Conservation (phyloP, 2,888 invertebrate genomes). For the Eulithis prunata region DNA sequence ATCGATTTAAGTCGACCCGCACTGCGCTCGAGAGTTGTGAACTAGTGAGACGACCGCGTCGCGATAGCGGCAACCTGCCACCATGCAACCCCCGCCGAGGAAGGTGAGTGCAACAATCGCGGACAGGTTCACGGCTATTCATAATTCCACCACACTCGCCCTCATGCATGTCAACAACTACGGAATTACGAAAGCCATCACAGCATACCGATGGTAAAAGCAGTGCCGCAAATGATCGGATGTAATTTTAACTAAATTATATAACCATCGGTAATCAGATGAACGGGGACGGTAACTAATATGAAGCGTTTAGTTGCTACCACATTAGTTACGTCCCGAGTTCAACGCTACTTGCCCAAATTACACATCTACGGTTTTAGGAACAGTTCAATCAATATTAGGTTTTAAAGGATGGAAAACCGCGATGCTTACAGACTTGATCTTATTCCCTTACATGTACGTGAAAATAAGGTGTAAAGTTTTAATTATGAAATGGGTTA, state of each 20-base stretch:
- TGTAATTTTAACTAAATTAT: constrained; percentile 33
- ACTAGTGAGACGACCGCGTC: constrained; percentile 47
- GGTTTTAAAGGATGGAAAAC: constrained; percentile 26
- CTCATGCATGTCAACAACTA: constrained; percentile 12
- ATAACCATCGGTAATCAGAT: constrained; percentile 27
- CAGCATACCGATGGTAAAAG: constrained; percentile 5
- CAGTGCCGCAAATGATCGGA: constrained; percentile 9
- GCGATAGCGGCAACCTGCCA: constrained; percentile 46
- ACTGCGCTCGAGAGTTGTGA: constrained; percentile 35
- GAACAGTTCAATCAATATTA: constrained; percentile 41
- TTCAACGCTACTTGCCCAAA: constrained; percentile 14
- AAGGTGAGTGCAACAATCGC: constrained; percentile 85
- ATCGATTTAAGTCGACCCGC: constrained; percentile 54
- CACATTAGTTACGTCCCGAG: constrained; percentile 2
- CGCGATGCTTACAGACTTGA: neutral
- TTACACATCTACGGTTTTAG: constrained; percentile 26
- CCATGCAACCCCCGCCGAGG: constrained; percentile 94
- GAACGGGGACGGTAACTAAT: constrained; percentile 11
- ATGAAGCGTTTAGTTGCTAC: neutral
- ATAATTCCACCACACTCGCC: constrained; percentile 1
- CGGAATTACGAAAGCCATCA: neutral
- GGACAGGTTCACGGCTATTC: constrained; percentile 12
- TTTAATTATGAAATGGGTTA: neutral
- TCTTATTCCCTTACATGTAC: neutral
- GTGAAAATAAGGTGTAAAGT: neutral